Evolutionary conservation across 2,888 invertebrate species (phyloP).

Genomic region (Tipula confusa): DNA sequence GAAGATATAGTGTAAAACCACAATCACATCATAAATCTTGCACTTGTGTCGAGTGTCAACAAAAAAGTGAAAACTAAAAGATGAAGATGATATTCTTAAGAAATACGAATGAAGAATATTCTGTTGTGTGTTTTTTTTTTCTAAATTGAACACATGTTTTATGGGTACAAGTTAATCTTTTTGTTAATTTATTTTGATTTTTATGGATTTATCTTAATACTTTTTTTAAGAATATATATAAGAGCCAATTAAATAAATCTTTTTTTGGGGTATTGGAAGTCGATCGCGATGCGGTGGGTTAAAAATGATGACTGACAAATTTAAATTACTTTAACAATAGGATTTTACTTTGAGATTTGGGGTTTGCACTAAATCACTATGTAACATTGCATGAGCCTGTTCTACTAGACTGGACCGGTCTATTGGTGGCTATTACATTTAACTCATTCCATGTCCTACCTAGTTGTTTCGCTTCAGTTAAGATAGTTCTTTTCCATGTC

Average conservation of each 20-base stretch:
- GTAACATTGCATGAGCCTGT: too few relatives aligned
- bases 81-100: not conserved
- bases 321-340: too few relatives aligned
- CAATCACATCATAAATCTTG: constrained; percentile 32
- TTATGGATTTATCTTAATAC: not conserved
- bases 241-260: not conserved
- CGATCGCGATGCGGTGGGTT: not conserved
- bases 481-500: too few relatives aligned
- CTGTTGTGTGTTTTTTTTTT: not conserved
- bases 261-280: not conserved
- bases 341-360: too few relatives aligned
- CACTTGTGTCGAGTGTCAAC: constrained; percentile 34
- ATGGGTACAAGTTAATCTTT: not conserved
- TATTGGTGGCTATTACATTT: too few relatives aligned
- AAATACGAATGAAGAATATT: not conserved
- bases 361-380: too few relatives aligned
- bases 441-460: too few relatives aligned
- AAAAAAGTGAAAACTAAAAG: not conserved
- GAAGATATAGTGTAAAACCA: constrained; percentile 8
- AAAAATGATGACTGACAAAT: too few relatives aligned
- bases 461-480: too few relatives aligned
- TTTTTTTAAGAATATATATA: not conserved
- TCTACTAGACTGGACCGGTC: too few relatives aligned
- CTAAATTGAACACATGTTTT: not conserved
- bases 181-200: constrained; percentile 7